Conservation (phyloP, 2,113 vertebrate genomes). For the Orycteropus afer region DNA sequence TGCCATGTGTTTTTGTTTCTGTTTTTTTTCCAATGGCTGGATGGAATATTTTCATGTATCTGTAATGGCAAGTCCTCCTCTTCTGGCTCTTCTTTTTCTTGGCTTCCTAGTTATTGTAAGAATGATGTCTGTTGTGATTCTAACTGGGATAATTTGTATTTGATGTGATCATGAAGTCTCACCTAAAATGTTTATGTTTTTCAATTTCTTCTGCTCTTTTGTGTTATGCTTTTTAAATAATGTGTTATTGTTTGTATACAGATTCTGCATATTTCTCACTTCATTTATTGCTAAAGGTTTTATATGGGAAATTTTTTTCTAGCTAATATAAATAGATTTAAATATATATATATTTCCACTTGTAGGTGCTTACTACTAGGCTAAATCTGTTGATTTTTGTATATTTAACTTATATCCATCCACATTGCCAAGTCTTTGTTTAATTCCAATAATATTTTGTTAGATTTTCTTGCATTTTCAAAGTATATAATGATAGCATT, state of each 20-base stretch:
- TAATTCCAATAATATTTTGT: slow-evolving; percentile 42
- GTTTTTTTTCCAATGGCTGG: background rate
- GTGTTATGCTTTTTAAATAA: background rate
- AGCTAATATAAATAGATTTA: background rate
- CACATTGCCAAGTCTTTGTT: background rate
- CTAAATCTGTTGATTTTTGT: background rate
- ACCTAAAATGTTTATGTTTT: background rate
- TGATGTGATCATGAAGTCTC: background rate
- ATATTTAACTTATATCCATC: background rate
- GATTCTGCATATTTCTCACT: slow-evolving; percentile 20
- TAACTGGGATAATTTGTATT: background rate
- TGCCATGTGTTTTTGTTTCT: background rate
- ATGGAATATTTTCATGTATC: background rate
- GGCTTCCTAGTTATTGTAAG: background rate
- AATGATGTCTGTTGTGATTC: background rate
- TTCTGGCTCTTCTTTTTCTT: background rate
- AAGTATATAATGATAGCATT: background rate
- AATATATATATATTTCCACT: background rate
- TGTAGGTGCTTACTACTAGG: background rate
- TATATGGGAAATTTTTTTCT: background rate
- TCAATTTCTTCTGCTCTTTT: background rate
- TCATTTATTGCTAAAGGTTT: background rate
- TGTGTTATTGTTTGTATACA: background rate
- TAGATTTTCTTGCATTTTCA: background rate
- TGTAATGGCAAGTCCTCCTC: background rate